Percentiles rank a stretch among this genome's conserved stretches.
These are phyloP conservation scores for Abrostola triplasia DNA, from an alignment of 2,888 invertebrate species.

Conservation along the genomic window DNA sequence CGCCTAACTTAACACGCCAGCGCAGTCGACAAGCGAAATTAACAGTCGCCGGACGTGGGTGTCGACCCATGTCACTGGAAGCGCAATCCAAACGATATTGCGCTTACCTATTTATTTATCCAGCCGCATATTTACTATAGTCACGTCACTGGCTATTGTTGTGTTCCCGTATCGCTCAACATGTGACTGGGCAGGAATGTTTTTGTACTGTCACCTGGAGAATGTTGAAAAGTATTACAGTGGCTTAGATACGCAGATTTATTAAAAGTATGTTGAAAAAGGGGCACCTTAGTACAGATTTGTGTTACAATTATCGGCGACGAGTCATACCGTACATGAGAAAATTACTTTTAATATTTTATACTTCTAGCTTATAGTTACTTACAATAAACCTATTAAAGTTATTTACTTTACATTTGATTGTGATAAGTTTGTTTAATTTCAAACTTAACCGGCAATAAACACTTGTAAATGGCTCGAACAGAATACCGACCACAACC, in stretches of 20 bases:
- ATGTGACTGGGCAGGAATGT: conserved; percentile 1
- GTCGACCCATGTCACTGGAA: conserved; percentile 70
- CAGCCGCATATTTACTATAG: conserved; percentile 40
- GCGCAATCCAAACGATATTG: conserved; percentile 63
- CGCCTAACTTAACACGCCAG: conserved; percentile 47
- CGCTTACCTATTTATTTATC: conserved; percentile 61
- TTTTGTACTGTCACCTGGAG: too few species aligned
- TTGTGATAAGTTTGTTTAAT: background rate
- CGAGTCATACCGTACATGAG: too few species aligned
- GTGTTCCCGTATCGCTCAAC: conserved; percentile 4
- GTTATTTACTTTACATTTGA: too few species aligned
- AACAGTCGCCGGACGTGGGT: conserved; percentile 66
- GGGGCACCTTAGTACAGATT: too few species aligned
- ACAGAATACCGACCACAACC: conserved; percentile 5
- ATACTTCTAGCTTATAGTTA: too few species aligned
- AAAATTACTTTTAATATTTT: too few species aligned
- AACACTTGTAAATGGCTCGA: background rate
- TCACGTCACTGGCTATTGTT: conserved; percentile 24
- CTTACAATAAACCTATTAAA: too few species aligned
- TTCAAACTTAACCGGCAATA: background rate
- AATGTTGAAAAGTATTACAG: too few species aligned
- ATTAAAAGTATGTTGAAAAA: too few species aligned
- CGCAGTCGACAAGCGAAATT: conserved; percentile 70
- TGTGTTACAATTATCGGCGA: too few species aligned
- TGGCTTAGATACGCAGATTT: too few species aligned